Evolutionary conservation across 2,113 vertebrate species (phyloP).

Genomic region (Crotalus tigris): DNA sequence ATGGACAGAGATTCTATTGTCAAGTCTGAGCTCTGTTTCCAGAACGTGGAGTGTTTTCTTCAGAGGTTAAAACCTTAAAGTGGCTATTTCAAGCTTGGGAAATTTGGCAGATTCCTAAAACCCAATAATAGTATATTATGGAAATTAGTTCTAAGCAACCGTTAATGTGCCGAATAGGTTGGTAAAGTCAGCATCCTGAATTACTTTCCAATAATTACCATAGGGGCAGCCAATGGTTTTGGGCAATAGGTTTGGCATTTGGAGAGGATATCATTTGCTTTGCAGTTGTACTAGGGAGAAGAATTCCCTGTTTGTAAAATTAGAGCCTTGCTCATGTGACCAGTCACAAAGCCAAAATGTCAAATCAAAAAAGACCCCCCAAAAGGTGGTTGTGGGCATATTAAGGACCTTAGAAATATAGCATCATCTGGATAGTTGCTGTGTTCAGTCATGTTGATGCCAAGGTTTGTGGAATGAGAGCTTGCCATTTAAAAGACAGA

Average conservation of each 20-base stretch:
- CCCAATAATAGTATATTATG: neutral
- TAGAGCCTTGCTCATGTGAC: neutral
- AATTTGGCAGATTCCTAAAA: neutral
- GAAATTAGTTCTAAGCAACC: neutral
- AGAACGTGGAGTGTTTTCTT: neutral
- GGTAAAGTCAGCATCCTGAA: neutral
- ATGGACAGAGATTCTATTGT: neutral
- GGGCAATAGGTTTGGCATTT: neutral
- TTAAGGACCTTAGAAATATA: neutral
- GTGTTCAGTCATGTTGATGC: neutral
- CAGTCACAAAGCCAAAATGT: neutral
- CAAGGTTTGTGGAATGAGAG: neutral
- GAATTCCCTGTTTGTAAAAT: neutral
- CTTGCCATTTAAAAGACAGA: neutral
- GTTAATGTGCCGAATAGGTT: neutral
- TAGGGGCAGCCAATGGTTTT: neutral
- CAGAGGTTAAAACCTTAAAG: neutral
- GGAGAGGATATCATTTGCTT: neutral
- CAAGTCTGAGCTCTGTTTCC: neutral
- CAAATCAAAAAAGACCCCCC: neutral
- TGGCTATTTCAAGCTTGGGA: neutral
- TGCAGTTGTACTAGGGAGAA: neutral
- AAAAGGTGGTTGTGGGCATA: neutral
- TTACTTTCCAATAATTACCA: neutral
- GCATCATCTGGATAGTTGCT: neutral